These are phyloP conservation scores for Smittia aterrima DNA, from an alignment of 2,888 invertebrate genomes.

Conservation along the genomic window DNA sequence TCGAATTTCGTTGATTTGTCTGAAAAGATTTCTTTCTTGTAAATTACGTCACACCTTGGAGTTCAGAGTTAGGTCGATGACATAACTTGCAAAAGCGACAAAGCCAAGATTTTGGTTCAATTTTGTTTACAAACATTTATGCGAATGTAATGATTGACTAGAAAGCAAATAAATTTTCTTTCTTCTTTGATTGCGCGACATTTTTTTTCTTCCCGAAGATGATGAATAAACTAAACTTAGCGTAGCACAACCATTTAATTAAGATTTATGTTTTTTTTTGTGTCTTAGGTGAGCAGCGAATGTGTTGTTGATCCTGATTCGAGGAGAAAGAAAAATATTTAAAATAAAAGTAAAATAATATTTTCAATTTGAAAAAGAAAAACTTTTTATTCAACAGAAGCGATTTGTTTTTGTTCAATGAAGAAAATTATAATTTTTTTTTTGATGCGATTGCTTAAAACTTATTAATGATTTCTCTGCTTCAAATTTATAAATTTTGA, in stretches of 20 bases:
- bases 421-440: slow-evolving; percentile 25
- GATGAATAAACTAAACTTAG: not conserved
- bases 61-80: too few species aligned
- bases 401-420: slow-evolving; percentile 15
- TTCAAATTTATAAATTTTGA: slow-evolving; percentile 32
- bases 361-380: slow-evolving; percentile 36
- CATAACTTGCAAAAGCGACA: not conserved
- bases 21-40: not conserved
- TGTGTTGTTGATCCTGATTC: too few species aligned
- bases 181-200: not conserved
- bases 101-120: not conserved
- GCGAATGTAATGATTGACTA: slow-evolving; percentile 20
- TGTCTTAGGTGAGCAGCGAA: slow-evolving; percentile 19
- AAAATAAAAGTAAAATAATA: too few species aligned
- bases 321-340: not conserved
- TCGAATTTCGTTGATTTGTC: slow-evolving; percentile 30
- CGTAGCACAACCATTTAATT: slow-evolving; percentile 32
- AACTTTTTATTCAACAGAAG: slow-evolving; percentile 41
- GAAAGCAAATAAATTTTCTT: slow-evolving; percentile 4
- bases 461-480: slow-evolving; percentile 25
- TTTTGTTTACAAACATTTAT: slow-evolving; percentile 10
- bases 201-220: not conserved
- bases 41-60: too few species aligned
- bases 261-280: not conserved
- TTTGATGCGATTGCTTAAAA: slow-evolving; percentile 9